Conservation (phyloP, 2,888 invertebrate species). For the Hololepta plana region DNA sequence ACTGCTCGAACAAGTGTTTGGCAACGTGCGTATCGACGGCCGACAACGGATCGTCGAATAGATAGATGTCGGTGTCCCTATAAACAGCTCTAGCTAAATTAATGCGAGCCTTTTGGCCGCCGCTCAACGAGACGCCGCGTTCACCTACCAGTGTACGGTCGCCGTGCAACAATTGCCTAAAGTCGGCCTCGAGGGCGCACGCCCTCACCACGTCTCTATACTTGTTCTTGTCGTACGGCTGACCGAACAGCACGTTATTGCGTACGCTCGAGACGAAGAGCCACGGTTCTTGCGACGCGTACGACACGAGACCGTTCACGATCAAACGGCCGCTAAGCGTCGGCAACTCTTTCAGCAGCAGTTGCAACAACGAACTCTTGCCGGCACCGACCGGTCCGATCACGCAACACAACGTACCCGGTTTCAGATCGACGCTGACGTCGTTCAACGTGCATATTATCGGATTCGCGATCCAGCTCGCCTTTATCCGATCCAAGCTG, state of each 20-base stretch:
- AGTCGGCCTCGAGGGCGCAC: slow-evolving; percentile 47
- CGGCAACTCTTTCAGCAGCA: slow-evolving; percentile 54
- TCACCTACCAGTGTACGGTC: slow-evolving; percentile 64
- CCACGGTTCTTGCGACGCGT: slow-evolving; percentile 71
- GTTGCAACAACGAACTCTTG: slow-evolving; percentile 48
- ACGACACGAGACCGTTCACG: slow-evolving; percentile 45
- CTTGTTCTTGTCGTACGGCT: slow-evolving; percentile 34
- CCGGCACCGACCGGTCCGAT: slow-evolving; percentile 51
- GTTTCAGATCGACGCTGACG: slow-evolving; percentile 29
- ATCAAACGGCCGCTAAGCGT: slow-evolving; percentile 38
- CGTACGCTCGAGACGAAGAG: slow-evolving; percentile 49
- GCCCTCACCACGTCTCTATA: slow-evolving; percentile 34
- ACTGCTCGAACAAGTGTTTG: slow-evolving; percentile 55
- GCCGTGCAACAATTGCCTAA: slow-evolving; percentile 49
- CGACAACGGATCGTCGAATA: slow-evolving; percentile 64
- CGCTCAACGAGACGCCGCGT: slow-evolving; percentile 56
- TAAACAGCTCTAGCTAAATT: slow-evolving; percentile 63
- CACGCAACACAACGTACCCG: slow-evolving; percentile 30
- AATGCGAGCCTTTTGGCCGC: slow-evolving; percentile 65
- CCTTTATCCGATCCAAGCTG: slow-evolving; percentile 12
- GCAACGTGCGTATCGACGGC: slow-evolving; percentile 68
- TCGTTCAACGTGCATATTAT: slow-evolving; percentile 28
- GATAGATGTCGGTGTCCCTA: slow-evolving; percentile 54
- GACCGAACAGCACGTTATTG: slow-evolving; percentile 66
- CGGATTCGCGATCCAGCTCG: slow-evolving; percentile 20